Evolutionary conservation across 2,113 vertebrate genomes (phyloP), one percentile per base, ranked within the genome.

Genomic region (Collichthys lucidus): DNA sequence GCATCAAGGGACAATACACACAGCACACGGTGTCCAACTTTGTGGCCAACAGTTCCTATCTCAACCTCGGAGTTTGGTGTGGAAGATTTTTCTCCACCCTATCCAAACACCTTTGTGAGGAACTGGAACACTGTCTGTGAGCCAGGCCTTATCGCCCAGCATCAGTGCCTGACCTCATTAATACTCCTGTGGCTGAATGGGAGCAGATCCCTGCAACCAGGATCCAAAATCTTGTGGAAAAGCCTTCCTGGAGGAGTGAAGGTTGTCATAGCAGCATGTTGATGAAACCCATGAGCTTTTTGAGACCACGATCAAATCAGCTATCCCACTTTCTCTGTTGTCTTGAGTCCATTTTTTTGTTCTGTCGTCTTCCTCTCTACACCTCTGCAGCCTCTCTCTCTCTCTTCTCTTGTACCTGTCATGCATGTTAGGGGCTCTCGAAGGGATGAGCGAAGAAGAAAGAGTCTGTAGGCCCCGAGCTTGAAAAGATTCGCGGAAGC

Each of bases 401-500:
- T 26, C 71, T 71, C 65, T 77, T 60, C 69, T 62, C 66, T 77
- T 87, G 79, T 86, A 83, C 84, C 88, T 80, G 72, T 85, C 84
- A 87, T 83, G 83, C 83, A 63, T 88, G 82, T 79, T 73, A 62
- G 42, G 64, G 35, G 19, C 29, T 88, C 80, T 89, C 44, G 0
- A 29, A 90, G 80, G 82, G 71, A 81, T 78, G 68, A 74, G 65
- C 74, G 80, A 47, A 85, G 63, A 87, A 88, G 70, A 88, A 88
- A 85, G 84, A 31, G 16, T 81, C 70, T 68, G 24, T 26, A 55
- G 77, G 67, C 78, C 62, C 11, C 4, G 5, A 85, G 83, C 85
- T 91, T 90, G 86, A 91, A 91, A 89, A 77, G 72, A 80, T 10
- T 80, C 35, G 2, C 72, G 49, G 79, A 77, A 81, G 72, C 60